Base-by-base conservation (phyloP, 2,113 vertebrate species). In the Phalacrocorax aristotelis region DNA sequence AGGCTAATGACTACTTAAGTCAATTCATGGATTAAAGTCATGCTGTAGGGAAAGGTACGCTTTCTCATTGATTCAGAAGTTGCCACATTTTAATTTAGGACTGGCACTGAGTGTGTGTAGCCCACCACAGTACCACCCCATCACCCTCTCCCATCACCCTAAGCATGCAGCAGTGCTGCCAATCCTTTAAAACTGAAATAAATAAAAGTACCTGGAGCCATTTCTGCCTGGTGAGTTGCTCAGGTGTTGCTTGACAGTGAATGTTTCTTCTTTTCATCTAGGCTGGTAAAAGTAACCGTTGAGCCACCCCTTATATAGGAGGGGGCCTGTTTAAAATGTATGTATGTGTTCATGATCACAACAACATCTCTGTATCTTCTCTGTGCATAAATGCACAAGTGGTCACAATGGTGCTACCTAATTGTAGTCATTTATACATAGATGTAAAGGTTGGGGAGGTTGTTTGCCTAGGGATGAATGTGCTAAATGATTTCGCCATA, bases 141-240 rank as follows among this genome's bases (percentile, higher is more conserved):
- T 54, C 80, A 1, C n/a, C 32, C 22, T 36, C 48, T 89, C 65
- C 88, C 76, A 15, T 19, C 46, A 49, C 44, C 57, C 80, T 22
- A 5, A 34, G 42, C 22, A 25, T 9, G n/a, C 40, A 22, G 26
- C 82, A 72, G 49, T 57, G 7, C 36, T 49, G 29, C 8, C 57
- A 79, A 25, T 20, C 58, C 49, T 38, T 46, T 49, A 49, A 54
- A 95, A 54, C 17, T 1, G 14, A 80, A 79, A 88, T 54, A 48
- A 82, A 88, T 44, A 75, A 58, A 78, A 83, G 26, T 97, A 98
- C 98, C 98, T 98, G 97, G 71, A 97, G 90, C 87, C 98, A 98
- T 98, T 88, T 71, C 61, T 82, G 82, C 57, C 30, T 5, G 64
- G 16, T 30, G 75, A 40, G 74, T 77, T 90, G 77, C 40, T 84